Percentiles rank a stretch among this genome's conserved stretches.
phyloP scores from a whole-genome alignment of 2,888 invertebrate genomes.

The Drosophila basisetae region DNA sequence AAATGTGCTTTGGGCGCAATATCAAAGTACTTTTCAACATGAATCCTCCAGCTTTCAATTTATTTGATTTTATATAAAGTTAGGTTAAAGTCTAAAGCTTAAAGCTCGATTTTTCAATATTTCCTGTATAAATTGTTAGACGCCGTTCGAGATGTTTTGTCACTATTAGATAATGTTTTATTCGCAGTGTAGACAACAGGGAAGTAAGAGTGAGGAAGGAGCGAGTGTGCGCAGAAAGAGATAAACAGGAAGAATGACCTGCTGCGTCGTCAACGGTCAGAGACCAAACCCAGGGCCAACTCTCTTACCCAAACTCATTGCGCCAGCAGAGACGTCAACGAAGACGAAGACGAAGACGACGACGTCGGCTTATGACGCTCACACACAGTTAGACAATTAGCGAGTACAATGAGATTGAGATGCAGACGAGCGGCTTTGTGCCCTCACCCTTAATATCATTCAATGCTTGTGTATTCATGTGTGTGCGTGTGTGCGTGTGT shows the following conservation, averaged over 20 bases:
- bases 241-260: conserved; percentile 83
- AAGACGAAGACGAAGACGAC: conserved; percentile 26
- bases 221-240: conserved; percentile 24
- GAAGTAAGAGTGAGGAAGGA: conserved; percentile 25
- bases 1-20: neutral
- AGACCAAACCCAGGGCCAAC: conserved; percentile 38
- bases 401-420: conserved; percentile 81
- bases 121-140: neutral
- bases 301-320: conserved; percentile 56
- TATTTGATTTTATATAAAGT: neutral
- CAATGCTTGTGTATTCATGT: neutral
- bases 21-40: neutral
- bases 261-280: conserved; percentile 57
- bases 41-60: neutral
- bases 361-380: conserved; percentile 75
- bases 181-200: conserved; percentile 15
- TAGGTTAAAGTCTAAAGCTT: neutral
- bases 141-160: neutral
- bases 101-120: neutral
- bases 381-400: conserved; percentile 74
- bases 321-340: conserved; percentile 54
- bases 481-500: conserved; percentile 25
- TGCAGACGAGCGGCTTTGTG: conserved; percentile 70
- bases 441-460: conserved; percentile 51
- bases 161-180: neutral